Conservation (phyloP, 2,797 vertebrate species). For the Apodemus agrarius region DNA sequence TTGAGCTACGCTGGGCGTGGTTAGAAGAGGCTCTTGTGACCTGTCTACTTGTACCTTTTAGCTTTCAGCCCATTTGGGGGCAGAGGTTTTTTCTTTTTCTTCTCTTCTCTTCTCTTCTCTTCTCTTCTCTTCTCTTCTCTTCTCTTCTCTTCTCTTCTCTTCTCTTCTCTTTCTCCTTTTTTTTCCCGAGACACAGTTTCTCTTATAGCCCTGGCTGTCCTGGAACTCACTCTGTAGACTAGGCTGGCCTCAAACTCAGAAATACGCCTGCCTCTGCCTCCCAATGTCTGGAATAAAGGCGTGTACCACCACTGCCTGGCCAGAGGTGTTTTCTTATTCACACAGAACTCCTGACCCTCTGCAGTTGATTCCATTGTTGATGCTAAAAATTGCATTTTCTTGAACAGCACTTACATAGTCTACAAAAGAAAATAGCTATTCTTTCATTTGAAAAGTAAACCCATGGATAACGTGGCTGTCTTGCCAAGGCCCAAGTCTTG, state of each 20-base stretch:
- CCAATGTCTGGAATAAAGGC: no score
- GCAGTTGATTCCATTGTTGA: neutral
- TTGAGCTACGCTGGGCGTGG: neutral
- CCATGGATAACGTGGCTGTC: neutral
- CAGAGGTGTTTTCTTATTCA: neutral
- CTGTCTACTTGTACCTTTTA: neutral
- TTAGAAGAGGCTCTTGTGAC: neutral
- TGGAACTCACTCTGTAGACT: no score
- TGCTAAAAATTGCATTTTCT: slow-evolving; percentile 46
- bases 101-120: no score
- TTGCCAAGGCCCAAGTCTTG: neutral
- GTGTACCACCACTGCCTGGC: no score
- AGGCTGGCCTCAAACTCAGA: no score
- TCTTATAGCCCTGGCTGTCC: no score
- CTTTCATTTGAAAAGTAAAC: slow-evolving; percentile 12
- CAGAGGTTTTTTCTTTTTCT: neutral
- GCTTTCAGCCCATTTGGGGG: neutral
- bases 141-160: no score
- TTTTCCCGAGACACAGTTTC: no score
- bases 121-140: no score
- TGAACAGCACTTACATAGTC: neutral
- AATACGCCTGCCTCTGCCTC: no score
- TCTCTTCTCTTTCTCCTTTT: no score
- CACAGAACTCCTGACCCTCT: neutral
- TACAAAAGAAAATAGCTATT: slow-evolving; percentile 29